Base-by-base conservation (phyloP, 2,888 invertebrate species). In the Drosophila neotestacea region DNA sequence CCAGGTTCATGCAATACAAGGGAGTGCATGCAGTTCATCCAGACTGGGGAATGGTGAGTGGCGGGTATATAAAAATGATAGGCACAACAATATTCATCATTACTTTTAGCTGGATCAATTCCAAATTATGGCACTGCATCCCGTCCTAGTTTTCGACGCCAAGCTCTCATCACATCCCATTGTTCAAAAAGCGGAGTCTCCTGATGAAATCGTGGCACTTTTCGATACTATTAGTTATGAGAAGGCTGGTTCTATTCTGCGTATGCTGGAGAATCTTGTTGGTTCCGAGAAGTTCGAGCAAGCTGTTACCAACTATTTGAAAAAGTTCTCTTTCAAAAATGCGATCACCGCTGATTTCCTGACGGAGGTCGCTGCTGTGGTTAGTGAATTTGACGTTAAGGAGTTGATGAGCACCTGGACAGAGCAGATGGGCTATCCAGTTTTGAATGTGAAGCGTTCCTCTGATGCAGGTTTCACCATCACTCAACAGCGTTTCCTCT, bases 151-250 rank as follows among this genome's bases (percentile, higher is more conserved):
- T 1, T 93, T 95, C 3, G 98, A 98, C 90, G 94, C 96, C 0
- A 95, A 96, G 64, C 92, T 95, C 3, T 96, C 95, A 56, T 97
- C 98, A 1, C 98, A 98, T 93, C 97, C 98, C 0, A 97, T 98
- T 70, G 96, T 97, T 3, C 96, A 96, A 91, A 94, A 94, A 1
- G 98, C 98, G 6, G 93, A 94, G 7, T 96, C 96, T 59, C 98
- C 98, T 0, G 96, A 97, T 91, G 95, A 98, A 93, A 98, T 98
- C 64, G 96, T 96, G 0, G 96, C 97, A 73, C 95, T 98, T 58
- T 98, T 98, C 90, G 98, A 98, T 91, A 93, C 94, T 0, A 98
- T 98, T 69, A 96, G 97, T 0, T 98, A 98, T 89, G 95, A 95
- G 80, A 98, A 98, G 96, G 97, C 97, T 7, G 95, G 97, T 0